Evolutionary conservation across 2,888 invertebrate species (phyloP).

Genomic region (Leptinotarsa juncta): DNA sequence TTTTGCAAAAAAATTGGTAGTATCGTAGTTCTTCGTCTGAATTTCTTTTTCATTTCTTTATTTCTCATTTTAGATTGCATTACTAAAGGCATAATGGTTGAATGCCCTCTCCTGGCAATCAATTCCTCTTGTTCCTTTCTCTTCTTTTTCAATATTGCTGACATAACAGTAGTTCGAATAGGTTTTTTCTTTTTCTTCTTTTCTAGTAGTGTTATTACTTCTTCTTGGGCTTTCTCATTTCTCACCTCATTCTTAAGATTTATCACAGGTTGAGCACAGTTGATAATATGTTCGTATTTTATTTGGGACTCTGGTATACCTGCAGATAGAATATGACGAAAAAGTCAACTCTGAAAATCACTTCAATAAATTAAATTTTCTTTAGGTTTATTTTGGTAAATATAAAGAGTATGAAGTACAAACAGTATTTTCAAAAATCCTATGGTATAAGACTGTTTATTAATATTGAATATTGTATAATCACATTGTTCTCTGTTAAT

Average conservation of each 20-base stretch:
- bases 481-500: too few species aligned
- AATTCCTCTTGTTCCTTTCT: slow-evolving; percentile 26
- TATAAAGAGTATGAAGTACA: too few species aligned
- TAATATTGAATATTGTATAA: too few species aligned
- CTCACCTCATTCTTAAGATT: background rate
- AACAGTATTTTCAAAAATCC: too few species aligned
- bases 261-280: slow-evolving; percentile 43
- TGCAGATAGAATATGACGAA: slow-evolving; percentile 15
- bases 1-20: slow-evolving; percentile 48
- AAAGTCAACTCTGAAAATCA: background rate
- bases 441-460: too few species aligned
- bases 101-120: background rate
- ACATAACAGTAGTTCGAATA: slow-evolving; percentile 18
- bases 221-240: slow-evolving; percentile 21
- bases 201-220: background rate
- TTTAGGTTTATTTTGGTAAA: too few species aligned
- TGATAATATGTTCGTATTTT: slow-evolving; percentile 45
- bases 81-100: slow-evolving; percentile 21
- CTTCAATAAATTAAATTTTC: too few species aligned
- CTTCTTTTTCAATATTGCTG: slow-evolving; percentile 25
- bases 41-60: slow-evolving; percentile 21
- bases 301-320: slow-evolving; percentile 32
- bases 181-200: slow-evolving; percentile 13
- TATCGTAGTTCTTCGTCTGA: slow-evolving; percentile 45
- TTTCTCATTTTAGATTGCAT: slow-evolving; percentile 29